Base-by-base conservation (phyloP, 2,888 invertebrate genomes). In the Mythimna vitellina region DNA sequence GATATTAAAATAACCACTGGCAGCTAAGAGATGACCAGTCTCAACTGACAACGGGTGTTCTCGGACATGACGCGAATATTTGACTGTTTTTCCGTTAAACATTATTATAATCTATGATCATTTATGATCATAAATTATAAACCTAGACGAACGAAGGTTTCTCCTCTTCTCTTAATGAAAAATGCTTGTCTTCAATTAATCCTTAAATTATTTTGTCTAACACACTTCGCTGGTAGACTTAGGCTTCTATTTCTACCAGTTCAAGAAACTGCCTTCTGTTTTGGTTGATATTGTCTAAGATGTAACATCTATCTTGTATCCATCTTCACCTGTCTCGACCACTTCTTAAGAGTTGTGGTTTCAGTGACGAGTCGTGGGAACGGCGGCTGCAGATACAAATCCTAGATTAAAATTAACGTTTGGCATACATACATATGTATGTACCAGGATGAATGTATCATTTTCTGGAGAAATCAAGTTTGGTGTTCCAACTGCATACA, bases 331-430 rank as follows among this genome's bases (percentile, higher is more conserved):
- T 69, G 78, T 79, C 83, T 81, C 72, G 65, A 70, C 58, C 71
- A 85, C 71, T 82, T 78, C 84, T 80, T 86, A 84, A 82, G 78
- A 75, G 80, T 76, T 84, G 85, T 82, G 86, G 85, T 85, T 80
- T 65, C 75, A 69, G 73, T 77, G 74, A 84, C 75, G 80, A 77
- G 69, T 72, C 87, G 87, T 86, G 86, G 81, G 86, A 86, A 86
- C 80, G 82, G 29, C 53, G 70, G 70, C 67, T 82, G 82, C 72
- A 81, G 80, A 82, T 81, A 76, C 76, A 76, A 82, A 79, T 81
- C 82, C 80, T 76, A 80, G 80, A 87, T 81, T 86, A 42, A 73
- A 80, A 84, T 85, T 84, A 80, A 60, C 73, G 66, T 82, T 82
- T 78, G 76, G 68, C 78, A 66, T 81, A 83, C 74, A 74, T 82